Evolutionary conservation across 2,797 vertebrate genomes (phyloP).

Genomic region (Pipistrellus pipistrellus): DNA sequence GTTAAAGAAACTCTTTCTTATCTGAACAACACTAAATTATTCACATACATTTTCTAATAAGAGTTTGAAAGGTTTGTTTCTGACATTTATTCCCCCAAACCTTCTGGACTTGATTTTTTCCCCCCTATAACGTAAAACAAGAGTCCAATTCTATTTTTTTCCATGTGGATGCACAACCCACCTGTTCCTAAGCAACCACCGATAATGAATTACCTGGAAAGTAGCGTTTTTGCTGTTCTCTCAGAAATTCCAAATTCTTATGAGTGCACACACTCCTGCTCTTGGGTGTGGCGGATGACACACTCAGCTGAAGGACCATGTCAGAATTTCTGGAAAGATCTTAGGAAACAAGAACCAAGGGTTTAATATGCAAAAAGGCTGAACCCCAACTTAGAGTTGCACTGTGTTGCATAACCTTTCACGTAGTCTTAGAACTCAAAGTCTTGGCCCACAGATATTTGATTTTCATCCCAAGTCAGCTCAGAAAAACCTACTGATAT

Average conservation of each 20-base stretch:
- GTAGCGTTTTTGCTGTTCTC: conserved; percentile 58
- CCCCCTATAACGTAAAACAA: not conserved
- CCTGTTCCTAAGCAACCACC: not conserved
- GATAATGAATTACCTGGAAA: conserved; percentile 77
- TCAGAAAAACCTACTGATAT: not conserved
- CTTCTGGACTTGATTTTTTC: not conserved
- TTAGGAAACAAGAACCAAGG: conserved; percentile 16
- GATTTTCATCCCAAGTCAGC: not conserved
- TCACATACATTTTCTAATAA: not conserved
- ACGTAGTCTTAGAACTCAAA: not conserved
- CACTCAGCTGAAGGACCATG: conserved; percentile 47
- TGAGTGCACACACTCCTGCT: conserved; percentile 77
- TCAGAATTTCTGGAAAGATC: conserved; percentile 21
- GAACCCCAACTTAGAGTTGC: not conserved
- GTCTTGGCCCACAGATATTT: not conserved
- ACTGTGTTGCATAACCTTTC: not conserved
- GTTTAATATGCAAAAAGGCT: not conserved
- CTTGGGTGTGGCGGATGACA: conserved; percentile 62
- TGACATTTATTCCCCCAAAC: not conserved
- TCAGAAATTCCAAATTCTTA: not conserved
- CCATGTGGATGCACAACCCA: not conserved
- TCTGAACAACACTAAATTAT: not conserved
- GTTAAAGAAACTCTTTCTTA: conserved; percentile 12
- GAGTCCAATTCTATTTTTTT: not conserved
- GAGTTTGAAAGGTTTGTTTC: not conserved